Evolutionary conservation across 2,888 invertebrate species (phyloP).

Genomic region (Leucoptera coffeella): DNA sequence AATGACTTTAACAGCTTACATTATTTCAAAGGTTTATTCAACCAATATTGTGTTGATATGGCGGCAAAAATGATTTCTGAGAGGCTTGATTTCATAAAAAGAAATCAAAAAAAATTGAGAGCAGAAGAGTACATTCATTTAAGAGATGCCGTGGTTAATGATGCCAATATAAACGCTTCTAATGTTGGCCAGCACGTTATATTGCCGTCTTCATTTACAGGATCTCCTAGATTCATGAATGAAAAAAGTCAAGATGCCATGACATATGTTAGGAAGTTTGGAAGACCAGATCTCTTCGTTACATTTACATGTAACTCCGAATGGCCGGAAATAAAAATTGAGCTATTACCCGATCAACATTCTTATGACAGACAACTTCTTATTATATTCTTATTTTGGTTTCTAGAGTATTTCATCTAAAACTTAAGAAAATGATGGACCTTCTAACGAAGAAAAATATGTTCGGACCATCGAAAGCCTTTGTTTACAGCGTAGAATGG

Average conservation of each 20-base stretch:
- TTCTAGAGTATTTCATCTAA: constrained; percentile 1
- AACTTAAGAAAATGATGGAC: constrained; percentile 2
- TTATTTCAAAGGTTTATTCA: constrained; percentile 7
- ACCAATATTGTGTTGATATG: constrained; percentile 8
- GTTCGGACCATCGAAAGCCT: constrained; percentile 3
- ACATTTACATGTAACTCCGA: constrained; percentile 2
- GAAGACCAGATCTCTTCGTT: constrained; percentile 3
- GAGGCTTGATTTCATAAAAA: constrained; percentile 8
- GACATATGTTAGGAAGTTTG: constrained; percentile 4
- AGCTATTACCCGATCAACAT: constrained; percentile 2
- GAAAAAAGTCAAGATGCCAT: constrained; percentile 5
- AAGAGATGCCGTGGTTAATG: constrained; percentile 3
- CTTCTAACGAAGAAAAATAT: constrained; percentile 2
- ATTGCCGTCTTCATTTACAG: constrained; percentile 5
- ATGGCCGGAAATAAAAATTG: constrained; percentile 1
- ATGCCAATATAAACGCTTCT: constrained; percentile 1
- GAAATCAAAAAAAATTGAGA: constrained; percentile 7
- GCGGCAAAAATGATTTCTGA: constrained; percentile 11
- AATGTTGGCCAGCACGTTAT: constrained; percentile 5
- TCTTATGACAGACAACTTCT: constrained; percentile 4
- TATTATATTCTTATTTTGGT: constrained; percentile 1
- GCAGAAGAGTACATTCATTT: constrained; percentile 6
- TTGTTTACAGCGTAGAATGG: constrained; percentile 8
- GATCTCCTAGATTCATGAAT: constrained; percentile 4
- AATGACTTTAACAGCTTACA: constrained; percentile 5